A percentile compares a stretch with the other conserved stretches of the same genome.
Evolutionary conservation across 2,113 vertebrate species (phyloP).

Genomic region (Aspiorhynchus laticeps): DNA sequence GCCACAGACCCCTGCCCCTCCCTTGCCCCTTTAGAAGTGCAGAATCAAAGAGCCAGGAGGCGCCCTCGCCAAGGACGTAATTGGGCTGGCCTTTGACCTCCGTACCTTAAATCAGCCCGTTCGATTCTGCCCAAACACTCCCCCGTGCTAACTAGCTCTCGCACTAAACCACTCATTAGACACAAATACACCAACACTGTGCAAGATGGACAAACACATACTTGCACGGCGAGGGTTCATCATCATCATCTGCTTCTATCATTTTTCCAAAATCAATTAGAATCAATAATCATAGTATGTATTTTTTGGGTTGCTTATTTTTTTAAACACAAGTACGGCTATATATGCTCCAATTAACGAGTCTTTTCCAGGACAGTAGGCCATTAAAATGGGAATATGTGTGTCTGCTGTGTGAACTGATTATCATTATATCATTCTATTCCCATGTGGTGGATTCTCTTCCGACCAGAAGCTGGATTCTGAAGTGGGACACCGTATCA

Average conservation of each 20-base stretch:
- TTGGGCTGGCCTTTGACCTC: constrained; percentile 96
- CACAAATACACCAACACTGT: constrained; percentile 63
- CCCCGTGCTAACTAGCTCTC: constrained; percentile 96
- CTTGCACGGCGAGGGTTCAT: constrained; percentile 41
- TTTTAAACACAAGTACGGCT: constrained; percentile 10
- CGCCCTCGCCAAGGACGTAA: constrained; percentile 90
- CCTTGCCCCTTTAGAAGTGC: constrained; percentile 88
- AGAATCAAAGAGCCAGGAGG: constrained; percentile 88
- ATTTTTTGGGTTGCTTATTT: constrained; percentile 40
- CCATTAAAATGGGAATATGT: constrained; percentile 39
- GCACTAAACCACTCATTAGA: constrained; percentile 96
- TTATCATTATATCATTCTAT: constrained; percentile 49
- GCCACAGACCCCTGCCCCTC: constrained; percentile 79
- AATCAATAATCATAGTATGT: constrained; percentile 43
- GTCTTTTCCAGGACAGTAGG: constrained; percentile 31
- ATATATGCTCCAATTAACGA: constrained; percentile 53
- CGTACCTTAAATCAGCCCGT: constrained; percentile 84
- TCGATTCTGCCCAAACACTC: constrained; percentile 87
- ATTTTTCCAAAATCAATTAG: constrained; percentile 40
- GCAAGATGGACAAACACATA: constrained; percentile 35
- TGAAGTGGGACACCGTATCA: constrained; percentile 48
- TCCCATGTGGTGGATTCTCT: constrained; percentile 37
- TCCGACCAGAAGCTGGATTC: constrained; percentile 22
- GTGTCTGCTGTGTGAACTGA: constrained; percentile 38
- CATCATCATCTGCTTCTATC: constrained; percentile 47